Evolutionary conservation across 2,113 vertebrate genomes (phyloP).

Genomic region (Hepsetus odoe): DNA sequence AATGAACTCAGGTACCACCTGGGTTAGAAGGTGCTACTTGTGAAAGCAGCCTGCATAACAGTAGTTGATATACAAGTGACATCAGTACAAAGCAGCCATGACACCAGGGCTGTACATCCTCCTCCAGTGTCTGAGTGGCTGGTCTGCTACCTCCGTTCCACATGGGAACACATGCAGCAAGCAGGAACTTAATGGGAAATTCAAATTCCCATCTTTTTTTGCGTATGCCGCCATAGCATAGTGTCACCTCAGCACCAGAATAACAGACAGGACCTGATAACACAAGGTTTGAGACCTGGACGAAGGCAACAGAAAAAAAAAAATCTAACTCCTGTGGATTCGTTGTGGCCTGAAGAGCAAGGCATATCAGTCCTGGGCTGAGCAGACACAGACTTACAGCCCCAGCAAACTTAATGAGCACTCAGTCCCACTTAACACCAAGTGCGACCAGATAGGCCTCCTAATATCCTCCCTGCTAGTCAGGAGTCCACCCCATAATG

Average conservation of each 20-base stretch:
- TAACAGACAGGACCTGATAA: slow-evolving; percentile 69
- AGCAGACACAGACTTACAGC: slow-evolving; percentile 70
- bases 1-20: not conserved
- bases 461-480: slow-evolving; percentile 76
- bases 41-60: slow-evolving; percentile 44
- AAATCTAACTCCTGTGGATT: slow-evolving; percentile 74
- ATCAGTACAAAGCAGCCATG: slow-evolving; percentile 46
- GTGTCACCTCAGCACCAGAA: slow-evolving; percentile 57
- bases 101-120: slow-evolving; percentile 36
- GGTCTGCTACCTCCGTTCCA: slow-evolving; percentile 57
- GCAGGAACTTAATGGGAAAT: slow-evolving; percentile 66
- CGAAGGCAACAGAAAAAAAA: slow-evolving; percentile 52
- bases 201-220: slow-evolving; percentile 65
- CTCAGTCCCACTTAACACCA: slow-evolving; percentile 75
- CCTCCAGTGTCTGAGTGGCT: slow-evolving; percentile 41
- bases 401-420: slow-evolving; percentile 74
- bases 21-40: slow-evolving; percentile 36
- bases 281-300: slow-evolving; percentile 68
- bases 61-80: slow-evolving; percentile 49
- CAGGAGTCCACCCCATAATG: slow-evolving; percentile 71
- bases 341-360: slow-evolving; percentile 60
- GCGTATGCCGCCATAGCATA: slow-evolving; percentile 58
- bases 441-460: slow-evolving; percentile 72
- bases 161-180: slow-evolving; percentile 62
- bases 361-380: slow-evolving; percentile 67